Evolutionary conservation across 2,888 invertebrate species (phyloP).

Genomic region (Leptinotarsa juncta): DNA sequence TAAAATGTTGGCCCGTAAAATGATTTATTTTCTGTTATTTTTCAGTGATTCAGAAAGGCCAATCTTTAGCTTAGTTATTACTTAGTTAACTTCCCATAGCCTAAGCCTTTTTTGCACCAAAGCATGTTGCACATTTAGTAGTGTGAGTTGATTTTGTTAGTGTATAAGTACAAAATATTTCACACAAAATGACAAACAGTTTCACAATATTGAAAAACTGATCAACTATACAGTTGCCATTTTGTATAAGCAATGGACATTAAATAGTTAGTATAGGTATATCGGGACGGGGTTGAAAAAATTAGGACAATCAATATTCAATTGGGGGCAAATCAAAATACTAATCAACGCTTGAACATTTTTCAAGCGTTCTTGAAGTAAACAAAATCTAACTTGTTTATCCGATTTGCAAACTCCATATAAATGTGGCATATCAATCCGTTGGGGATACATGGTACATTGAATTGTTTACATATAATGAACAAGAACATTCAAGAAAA

Average conservation of each 20-base stretch:
- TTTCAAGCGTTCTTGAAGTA: constrained; percentile 40
- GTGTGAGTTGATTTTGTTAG: constrained; percentile 46
- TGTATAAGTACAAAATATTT: constrained; percentile 36
- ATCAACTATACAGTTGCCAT: constrained; percentile 33
- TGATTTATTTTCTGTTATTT: constrained; percentile 54
- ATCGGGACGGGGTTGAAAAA: constrained; percentile 30
- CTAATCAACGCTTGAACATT: constrained; percentile 38
- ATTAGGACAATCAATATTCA: constrained; percentile 23
- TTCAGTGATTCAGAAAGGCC: constrained; percentile 26
- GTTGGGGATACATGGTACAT: constrained; percentile 51
- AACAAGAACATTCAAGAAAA: background rate
- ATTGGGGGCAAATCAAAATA: constrained; percentile 31
- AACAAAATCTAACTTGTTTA: constrained; percentile 53
- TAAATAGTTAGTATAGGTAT: constrained; percentile 18
- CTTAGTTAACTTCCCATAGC: constrained; percentile 38
- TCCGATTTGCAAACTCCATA: constrained; percentile 62
- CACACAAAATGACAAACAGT: constrained; percentile 43
- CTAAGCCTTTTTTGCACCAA: constrained; percentile 56
- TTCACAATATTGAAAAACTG: constrained; percentile 19
- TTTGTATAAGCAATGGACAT: constrained; percentile 35
- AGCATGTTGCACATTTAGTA: constrained; percentile 58
- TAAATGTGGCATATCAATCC: constrained; percentile 61
- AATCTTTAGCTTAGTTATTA: constrained; percentile 23
- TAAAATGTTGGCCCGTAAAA: constrained; percentile 42
- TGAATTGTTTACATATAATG: background rate